Conservation (phyloP, 2,888 invertebrate genomes). For the Tinea pellionella region DNA sequence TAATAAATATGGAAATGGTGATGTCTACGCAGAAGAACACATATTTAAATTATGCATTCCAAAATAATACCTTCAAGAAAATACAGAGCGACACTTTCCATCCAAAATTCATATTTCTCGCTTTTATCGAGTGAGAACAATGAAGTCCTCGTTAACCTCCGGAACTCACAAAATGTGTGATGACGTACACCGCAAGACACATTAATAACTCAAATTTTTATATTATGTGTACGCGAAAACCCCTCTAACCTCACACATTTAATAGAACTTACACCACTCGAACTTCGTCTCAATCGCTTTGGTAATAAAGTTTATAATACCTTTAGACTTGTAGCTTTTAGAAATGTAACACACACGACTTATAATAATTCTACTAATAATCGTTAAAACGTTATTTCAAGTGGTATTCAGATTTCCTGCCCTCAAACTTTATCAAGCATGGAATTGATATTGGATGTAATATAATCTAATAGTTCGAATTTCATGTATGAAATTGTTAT, state of each 20-base stretch:
- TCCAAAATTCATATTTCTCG: conserved; percentile 6
- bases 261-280: neutral
- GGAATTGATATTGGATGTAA: neutral
- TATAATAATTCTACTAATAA: conserved; percentile 8
- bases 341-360: conserved; percentile 4
- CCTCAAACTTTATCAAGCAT: neutral
- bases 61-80: neutral
- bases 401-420: neutral
- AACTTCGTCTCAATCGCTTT: neutral
- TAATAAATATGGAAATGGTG: too few relatives aligned
- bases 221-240: neutral
- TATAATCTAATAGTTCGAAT: neutral
- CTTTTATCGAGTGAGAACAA: conserved; percentile 4
- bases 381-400: conserved; percentile 4
- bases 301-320: neutral
- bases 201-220: conserved; percentile 6
- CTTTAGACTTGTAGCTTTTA: neutral
- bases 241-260: neutral
- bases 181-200: neutral
- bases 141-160: conserved; percentile 5
- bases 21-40: too few relatives aligned
- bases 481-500: neutral
- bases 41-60: neutral
- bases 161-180: conserved; percentile 10
- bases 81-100: neutral